phyloP scores from a whole-genome alignment of 2,888 invertebrate genomes.

The Mamestra brassicae region DNA sequence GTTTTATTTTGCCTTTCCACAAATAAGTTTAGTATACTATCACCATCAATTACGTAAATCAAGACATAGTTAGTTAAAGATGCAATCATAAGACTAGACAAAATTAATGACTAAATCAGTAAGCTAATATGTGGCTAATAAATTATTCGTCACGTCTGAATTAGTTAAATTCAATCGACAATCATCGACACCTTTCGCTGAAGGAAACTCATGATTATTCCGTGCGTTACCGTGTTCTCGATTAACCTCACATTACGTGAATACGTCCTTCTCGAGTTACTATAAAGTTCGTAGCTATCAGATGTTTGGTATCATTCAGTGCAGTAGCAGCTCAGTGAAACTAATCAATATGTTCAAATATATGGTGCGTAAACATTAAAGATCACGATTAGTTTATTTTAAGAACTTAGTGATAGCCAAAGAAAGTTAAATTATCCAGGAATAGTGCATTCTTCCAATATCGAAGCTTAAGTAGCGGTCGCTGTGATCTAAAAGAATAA shows the following conservation, averaged over 20 bases:
- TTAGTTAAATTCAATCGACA: constrained; percentile 11
- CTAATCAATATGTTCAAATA: constrained; percentile 83
- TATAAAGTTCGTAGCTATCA: constrained; percentile 72
- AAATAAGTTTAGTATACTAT: not conserved
- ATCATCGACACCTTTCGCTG: constrained; percentile 27
- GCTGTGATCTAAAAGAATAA: not conserved
- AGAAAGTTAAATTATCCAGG: not conserved
- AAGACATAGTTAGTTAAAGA: not conserved
- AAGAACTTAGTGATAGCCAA: not conserved
- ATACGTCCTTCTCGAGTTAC: constrained; percentile 75
- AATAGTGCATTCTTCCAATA: not conserved
- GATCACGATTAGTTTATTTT: not conserved
- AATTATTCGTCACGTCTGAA: not conserved
- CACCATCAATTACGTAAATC: not conserved
- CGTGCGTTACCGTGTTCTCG: constrained; percentile 38
- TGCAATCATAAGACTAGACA: not conserved
- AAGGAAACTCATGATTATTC: constrained; percentile 70
- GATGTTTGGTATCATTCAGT: constrained; percentile 74
- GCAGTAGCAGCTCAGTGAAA: constrained; percentile 68
- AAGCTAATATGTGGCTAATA: not conserved
- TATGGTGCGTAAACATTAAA: constrained; percentile 75
- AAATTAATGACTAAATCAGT: not conserved
- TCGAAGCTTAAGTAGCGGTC: not conserved
- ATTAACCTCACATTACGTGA: constrained; percentile 67
- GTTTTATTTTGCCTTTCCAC: not conserved